Evolutionary conservation across 1,140 invertebrate species (phyloP), one percentile per base, ranked within the genome.

Genomic region (Drosophila repleta): DNA sequence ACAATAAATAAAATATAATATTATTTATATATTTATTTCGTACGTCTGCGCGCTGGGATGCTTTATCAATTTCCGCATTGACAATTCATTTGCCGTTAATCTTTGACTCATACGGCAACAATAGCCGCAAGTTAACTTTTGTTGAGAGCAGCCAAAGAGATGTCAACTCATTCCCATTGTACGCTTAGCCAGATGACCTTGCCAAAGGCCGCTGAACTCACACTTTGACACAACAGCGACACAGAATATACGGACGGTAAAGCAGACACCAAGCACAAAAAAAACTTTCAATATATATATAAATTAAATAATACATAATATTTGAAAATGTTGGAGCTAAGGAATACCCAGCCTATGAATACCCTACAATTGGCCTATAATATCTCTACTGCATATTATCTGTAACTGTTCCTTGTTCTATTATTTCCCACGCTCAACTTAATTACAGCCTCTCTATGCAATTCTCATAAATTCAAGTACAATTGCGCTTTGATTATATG

Each of bases 21-120:
- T 43, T 43, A 8, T 43, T 43, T 39, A 4, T 39, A 13, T n/a
- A 1, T n/a, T 39, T 39, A n/a, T 13, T 39, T 62, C 29, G 20
- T 45, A 60, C 26, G 39, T 41, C 39, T 55, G 48, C 37, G 26
- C n/a, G 13, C 29, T 21, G 43, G 24, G 39, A 37, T 53, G 58
- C 24, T 66, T 67, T 67, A 68, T 67, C 53, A 72, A 63, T 78
- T 78, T 78, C 76, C 76, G 76, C 73, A 55, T 75, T 72, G 62
- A 75, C 67, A 67, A 71, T 71, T 71, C 51, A 53, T 60, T 63
- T 55, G 62, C 67, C 57, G 67, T 70, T 71, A 62, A 66, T 66
- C 60, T 66, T 53, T 66, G 67, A 77, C 29, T 77, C 62, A 76
- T 56, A 45, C n/a, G 32, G 21, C 55, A 74, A 18, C 26, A 51